These are phyloP conservation scores for Emydocephalus ijimae DNA, from an alignment of 2,113 vertebrate species.

Conservation along the genomic window DNA sequence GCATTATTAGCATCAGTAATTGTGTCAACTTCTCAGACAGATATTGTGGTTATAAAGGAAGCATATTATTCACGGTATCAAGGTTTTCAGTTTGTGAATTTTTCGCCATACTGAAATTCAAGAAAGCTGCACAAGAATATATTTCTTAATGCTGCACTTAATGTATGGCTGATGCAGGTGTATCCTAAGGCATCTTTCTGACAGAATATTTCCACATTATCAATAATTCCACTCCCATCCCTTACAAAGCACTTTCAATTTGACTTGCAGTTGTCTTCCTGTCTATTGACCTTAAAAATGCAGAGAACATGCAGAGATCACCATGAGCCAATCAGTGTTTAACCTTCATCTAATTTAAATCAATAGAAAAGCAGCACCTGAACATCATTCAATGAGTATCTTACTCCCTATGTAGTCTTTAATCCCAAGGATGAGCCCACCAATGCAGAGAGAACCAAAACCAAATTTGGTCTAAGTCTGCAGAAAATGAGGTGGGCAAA, in stretches of 20 bases:
- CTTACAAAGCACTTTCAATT: neutral
- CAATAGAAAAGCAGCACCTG: neutral
- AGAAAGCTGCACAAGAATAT: neutral
- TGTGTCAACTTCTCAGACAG: neutral
- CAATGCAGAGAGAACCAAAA: neutral
- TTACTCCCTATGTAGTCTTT: neutral
- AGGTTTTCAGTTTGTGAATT: neutral
- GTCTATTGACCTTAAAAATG: neutral
- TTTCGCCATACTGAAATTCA: neutral
- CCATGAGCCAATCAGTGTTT: neutral
- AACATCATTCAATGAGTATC: neutral
- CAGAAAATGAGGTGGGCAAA: neutral
- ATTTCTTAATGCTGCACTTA: neutral
- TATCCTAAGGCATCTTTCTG: neutral
- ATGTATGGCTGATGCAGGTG: neutral
- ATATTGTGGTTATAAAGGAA: neutral
- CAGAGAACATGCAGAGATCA: neutral
- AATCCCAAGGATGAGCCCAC: neutral
- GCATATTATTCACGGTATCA: neutral
- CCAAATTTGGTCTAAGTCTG: neutral
- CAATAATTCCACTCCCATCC: neutral
- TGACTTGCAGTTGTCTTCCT: neutral
- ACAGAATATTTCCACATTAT: neutral
- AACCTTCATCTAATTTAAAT: neutral
- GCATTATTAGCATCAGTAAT: neutral